Base-by-base conservation (phyloP, 1,140 invertebrate species). In the Leptinotarsa defecta region DNA sequence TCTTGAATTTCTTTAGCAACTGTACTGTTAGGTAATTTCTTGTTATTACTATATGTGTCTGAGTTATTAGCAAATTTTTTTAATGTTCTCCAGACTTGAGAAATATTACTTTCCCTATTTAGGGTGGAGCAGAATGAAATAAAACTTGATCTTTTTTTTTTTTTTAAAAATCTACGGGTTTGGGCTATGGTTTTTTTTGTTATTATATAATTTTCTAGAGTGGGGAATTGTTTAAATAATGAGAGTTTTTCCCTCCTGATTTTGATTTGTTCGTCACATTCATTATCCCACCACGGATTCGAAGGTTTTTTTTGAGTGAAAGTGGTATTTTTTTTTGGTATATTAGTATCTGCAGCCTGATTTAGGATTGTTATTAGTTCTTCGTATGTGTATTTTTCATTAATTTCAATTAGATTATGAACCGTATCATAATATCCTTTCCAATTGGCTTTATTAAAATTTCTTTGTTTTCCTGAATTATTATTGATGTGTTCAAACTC, bases 151-250 rank as follows among this genome's bases (percentile, higher is more conserved):
- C 49, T 52, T 52, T 52, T 52, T 17, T 64, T 64, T 64, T 64
- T 22, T 22, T 20, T 20, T 20, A 20, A 20, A 64, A 13, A 64
- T 64, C 63, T 64, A 13, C 19, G 13, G 1, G 13, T 64, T 64
- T 13, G 11, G 11, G 63, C 63, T 17, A 64, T 64, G 17, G 13
- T 13, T 17, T 64, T 64, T 24, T 64, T 64, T 64, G 19, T 6
- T 64, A 13, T 19, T 20, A 64, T 64, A 64, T 64, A 64, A 24
- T 64, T 64, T 19, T 64, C 63, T 64, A 64, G 19, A 19, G 63
- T 22, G 20, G 20, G 20, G 20, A 22, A 22, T 22, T n/a, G 63
- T 19, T 64, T 64, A 22, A 64, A 64, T 13, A 13, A 3, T 20
- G 13, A 13, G 19, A 65, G 19, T 22, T 22, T 19, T 22, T 64